Evolutionary conservation across 2,113 vertebrate genomes (phyloP), one percentile per base, ranked within the genome.

Genomic region (Ochotona curzoniae): DNA sequence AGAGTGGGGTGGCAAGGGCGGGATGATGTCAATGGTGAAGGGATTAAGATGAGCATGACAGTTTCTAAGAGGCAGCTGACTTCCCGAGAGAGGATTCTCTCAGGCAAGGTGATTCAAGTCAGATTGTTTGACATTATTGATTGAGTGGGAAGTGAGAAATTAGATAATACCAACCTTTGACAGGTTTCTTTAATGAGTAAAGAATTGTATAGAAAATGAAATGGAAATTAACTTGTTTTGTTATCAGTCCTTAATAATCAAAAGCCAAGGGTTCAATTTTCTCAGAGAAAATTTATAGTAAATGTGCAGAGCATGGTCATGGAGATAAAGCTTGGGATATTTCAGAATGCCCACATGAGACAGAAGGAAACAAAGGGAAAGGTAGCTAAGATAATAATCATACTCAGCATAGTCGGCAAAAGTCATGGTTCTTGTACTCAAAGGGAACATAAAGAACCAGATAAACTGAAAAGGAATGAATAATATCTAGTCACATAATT

Each of bases 81-180:
- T 87, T 81, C 13, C 82, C 81, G 81, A 91, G 63, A 93, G 73
- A 8, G 21, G 47, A 67, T 95, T 87, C 73, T 25, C 93, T 89
- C 69, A 51, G n/a, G 60, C 15, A 83, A 84, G 28, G 60, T 81
- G 61, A 9, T 44, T 88, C 54, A 87, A 93, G 76, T 90, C 81
- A 63, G 61, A 64, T 89, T 81, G 35, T 57, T 87, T 96, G 83
- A 35, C 74, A 63, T 69, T 61, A 30, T n/a, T 47, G 49, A 57
- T 9, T 60, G 21, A 93, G 57, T 76, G 49, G 61, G 64, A 93
- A 87, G 73, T 57, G 71, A 81, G 3, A 63, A 94, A 91, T 67
- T 60, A 32, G 21, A 81, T 4, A 38, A 74, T n/a, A 44, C 4
- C 70, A 44, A 44, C n/a, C 83, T 80, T 60, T 88, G n/a, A 85